phyloP scores from a whole-genome alignment of 2,888 invertebrate genomes.

The Meghimatium bilineatum region DNA sequence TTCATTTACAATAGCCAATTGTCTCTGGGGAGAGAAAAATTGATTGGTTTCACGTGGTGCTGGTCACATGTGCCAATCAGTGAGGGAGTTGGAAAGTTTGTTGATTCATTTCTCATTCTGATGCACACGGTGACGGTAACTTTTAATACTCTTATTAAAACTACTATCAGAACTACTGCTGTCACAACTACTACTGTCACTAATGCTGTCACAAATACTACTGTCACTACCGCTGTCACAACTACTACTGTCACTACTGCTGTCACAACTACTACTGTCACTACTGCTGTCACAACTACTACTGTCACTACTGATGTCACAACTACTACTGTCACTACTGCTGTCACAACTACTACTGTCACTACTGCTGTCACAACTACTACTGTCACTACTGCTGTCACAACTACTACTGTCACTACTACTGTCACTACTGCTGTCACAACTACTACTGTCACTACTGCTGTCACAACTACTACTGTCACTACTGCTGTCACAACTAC shows the following conservation, averaged over 20 bases:
- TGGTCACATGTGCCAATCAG: background rate
- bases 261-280: background rate
- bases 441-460: background rate
- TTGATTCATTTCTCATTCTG: background rate
- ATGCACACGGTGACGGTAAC: background rate
- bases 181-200: background rate
- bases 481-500: background rate
- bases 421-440: background rate
- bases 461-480: background rate
- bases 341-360: background rate
- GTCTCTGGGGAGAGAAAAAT: background rate
- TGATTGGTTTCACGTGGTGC: background rate
- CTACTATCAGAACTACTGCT: no score
- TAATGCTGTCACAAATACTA: background rate
- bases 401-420: background rate
- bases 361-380: background rate
- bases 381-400: background rate
- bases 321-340: background rate
- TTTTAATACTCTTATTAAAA: background rate
- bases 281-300: background rate
- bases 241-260: slow-evolving; percentile 13
- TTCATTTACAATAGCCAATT: background rate
- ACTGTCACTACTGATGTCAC: background rate
- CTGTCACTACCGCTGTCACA: background rate
- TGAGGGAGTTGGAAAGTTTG: background rate